phyloP scores from a whole-genome alignment of 2,797 vertebrate species.

The Garrulus glandarius region DNA sequence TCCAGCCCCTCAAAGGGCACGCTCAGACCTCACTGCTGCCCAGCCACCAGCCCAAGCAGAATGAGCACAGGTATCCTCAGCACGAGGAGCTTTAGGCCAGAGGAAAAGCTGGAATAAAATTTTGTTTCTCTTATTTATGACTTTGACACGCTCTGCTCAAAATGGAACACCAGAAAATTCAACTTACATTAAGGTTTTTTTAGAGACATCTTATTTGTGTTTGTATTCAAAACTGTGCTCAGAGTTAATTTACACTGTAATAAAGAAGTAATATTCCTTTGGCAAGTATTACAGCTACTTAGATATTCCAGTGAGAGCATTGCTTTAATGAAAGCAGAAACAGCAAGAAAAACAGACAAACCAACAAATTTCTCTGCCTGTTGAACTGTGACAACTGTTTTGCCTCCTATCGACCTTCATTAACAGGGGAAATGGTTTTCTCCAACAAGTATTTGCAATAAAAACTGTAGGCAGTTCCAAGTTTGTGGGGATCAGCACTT shows the following conservation, averaged over 20 bases:
- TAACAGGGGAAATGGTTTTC: neutral
- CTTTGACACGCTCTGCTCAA: fast-evolving
- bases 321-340: constrained; percentile 3
- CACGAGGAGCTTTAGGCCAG: neutral
- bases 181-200: neutral
- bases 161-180: neutral
- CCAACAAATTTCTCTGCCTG: neutral
- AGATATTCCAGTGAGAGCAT: neutral
- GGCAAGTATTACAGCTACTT: neutral
- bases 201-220: neutral
- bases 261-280: neutral
- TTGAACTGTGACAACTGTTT: neutral
- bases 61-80: neutral
- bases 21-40: neutral
- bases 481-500: neutral
- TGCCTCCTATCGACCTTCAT: neutral
- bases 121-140: neutral
- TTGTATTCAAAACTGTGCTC: neutral
- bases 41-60: neutral
- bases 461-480: neutral
- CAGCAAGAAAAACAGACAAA: neutral
- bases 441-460: neutral
- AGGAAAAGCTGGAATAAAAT: neutral
- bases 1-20: neutral
- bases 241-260: neutral